Conservation (phyloP, 1,140 invertebrate genomes). For the Littorina saxatilis region DNA sequence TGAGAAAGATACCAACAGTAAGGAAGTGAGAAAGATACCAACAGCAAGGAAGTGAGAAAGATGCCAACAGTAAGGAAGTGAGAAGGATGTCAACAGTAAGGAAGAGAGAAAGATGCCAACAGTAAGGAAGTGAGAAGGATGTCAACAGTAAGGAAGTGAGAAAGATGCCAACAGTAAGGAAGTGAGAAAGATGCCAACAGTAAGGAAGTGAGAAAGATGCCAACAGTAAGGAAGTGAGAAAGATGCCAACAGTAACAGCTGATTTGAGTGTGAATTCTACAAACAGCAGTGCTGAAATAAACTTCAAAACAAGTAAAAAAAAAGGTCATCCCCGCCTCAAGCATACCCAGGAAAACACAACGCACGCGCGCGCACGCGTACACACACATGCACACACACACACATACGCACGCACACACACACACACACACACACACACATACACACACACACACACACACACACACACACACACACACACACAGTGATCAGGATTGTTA, state of each 20-base stretch:
- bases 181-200: neutral
- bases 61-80: too few relatives aligned
- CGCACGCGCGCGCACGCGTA: too few relatives aligned
- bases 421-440: constrained; percentile 5
- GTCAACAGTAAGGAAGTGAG: neutral
- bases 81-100: neutral
- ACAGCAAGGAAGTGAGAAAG: too few relatives aligned
- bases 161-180: neutral
- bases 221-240: too few relatives aligned
- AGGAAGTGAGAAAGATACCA: neutral
- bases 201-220: neutral
- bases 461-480: neutral
- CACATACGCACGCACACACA: constrained; percentile 10
- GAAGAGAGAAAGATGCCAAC: neutral
- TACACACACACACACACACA: neutral
- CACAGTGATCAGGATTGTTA: neutral
- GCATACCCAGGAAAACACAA: too few relatives aligned
- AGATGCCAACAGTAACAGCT: too few relatives aligned
- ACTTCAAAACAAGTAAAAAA: too few relatives aligned
- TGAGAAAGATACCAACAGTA: neutral
- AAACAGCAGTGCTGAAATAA: too few relatives aligned
- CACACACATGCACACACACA: neutral
- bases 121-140: neutral
- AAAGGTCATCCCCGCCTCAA: too few relatives aligned
- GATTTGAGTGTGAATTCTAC: too few relatives aligned